Conservation (phyloP, 2,797 vertebrate species). For the Calcarius lapponicus region DNA sequence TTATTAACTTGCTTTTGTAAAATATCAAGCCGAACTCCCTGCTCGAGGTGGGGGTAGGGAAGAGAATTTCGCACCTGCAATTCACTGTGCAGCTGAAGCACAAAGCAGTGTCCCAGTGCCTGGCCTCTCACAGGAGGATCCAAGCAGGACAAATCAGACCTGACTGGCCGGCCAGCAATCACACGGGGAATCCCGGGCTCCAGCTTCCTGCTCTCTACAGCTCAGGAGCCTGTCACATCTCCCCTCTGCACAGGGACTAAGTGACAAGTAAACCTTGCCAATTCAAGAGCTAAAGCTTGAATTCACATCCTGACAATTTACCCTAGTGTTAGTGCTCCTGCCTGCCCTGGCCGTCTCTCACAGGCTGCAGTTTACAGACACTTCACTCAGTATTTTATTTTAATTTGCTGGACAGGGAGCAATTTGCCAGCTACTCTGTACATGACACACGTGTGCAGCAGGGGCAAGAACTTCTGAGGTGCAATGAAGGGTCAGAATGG, state of each 20-base stretch:
- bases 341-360: neutral
- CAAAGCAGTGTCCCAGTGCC: neutral
- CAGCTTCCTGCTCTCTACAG: neutral
- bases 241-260: neutral
- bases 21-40: constrained; percentile 39
- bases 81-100: neutral
- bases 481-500: neutral
- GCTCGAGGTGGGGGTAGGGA: constrained; percentile 13
- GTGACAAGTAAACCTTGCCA: neutral
- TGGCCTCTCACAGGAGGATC: neutral
- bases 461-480: neutral
- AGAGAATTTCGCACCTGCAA: constrained; percentile 22
- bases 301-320: neutral
- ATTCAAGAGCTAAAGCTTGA: neutral
- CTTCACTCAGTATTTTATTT: neutral
- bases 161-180: neutral
- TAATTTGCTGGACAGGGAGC: neutral
- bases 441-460: rapidly evolving
- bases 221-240: neutral
- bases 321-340: neutral
- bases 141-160: neutral
- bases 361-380: neutral
- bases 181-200: neutral
- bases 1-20: constrained; percentile 73
- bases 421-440: neutral